These are phyloP conservation scores for Iselma pallidipennis DNA, from an alignment of 2,888 invertebrate species.

Conservation along the genomic window DNA sequence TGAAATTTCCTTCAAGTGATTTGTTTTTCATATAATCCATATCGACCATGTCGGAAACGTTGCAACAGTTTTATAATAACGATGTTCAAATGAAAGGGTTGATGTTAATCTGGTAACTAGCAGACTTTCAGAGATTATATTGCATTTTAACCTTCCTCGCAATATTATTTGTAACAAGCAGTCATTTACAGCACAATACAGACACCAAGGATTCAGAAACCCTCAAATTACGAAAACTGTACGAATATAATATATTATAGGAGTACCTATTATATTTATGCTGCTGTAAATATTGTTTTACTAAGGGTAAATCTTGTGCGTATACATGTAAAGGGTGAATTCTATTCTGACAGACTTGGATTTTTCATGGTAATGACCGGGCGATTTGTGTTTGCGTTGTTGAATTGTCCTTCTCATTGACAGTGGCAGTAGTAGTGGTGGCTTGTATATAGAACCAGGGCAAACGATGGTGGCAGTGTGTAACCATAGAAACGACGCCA, in stretches of 20 bases:
- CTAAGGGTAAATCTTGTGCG: not conserved
- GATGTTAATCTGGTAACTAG: not conserved
- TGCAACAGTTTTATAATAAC: not conserved
- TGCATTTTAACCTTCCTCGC: too few relatives aligned
- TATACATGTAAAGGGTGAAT: not conserved
- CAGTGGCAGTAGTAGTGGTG: conserved; percentile 3
- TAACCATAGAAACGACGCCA: conserved; percentile 18
- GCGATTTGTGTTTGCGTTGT: conserved; percentile 16
- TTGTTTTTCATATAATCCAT: not conserved
- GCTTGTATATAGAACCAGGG: not conserved
- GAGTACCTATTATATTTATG: not conserved
- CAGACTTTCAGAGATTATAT: not conserved
- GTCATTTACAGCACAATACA: not conserved
- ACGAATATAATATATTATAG: too few relatives aligned
- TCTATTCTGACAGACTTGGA: not conserved
- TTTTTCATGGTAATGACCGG: conserved; percentile 16
- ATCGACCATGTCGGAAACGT: not conserved
- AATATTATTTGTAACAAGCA: too few relatives aligned
- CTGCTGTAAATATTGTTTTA: not conserved
- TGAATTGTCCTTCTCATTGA: not conserved
- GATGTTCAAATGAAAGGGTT: too few relatives aligned
- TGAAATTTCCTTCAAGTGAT: not conserved
- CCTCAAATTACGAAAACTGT: not conserved
- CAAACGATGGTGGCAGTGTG: conserved; percentile 5
- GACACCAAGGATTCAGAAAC: not conserved